Evolutionary conservation across 2,113 vertebrate species (phyloP).

Genomic region (Ameiurus melas): DNA sequence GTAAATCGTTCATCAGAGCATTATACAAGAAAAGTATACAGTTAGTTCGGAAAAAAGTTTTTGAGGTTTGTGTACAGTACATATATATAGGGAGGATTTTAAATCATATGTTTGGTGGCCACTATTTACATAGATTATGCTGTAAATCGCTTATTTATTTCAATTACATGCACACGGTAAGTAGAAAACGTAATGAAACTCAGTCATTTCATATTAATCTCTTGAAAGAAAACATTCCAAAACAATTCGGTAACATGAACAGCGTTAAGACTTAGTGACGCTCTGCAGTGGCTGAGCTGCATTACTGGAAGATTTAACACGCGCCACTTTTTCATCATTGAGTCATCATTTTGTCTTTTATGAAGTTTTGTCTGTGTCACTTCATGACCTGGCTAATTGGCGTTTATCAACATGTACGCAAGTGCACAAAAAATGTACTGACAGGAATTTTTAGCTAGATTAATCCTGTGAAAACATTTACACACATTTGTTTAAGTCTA

Average conservation of each 20-base stretch:
- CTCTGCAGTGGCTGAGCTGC: conserved; percentile 1
- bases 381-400: not conserved
- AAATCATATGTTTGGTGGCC: not conserved
- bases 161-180: not conserved
- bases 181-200: not conserved
- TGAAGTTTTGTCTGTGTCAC: not conserved
- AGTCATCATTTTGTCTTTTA: not conserved
- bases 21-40: not conserved
- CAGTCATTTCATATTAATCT: not conserved
- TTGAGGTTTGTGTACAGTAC: not conserved
- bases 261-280: not conserved
- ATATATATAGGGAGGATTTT: not conserved
- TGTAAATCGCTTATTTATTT: not conserved
- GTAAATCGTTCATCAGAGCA: not conserved
- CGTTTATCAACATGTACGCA: too few relatives aligned
- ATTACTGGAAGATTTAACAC: not conserved
- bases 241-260: not conserved
- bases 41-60: not conserved
- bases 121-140: not conserved
- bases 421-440: too few relatives aligned
- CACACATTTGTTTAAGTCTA: not conserved
- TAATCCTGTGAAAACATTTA: not conserved
- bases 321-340: not conserved
- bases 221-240: not conserved
- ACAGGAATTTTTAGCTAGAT: not conserved